These are phyloP conservation scores for Guaruba guarouba DNA, from an alignment of 2,113 vertebrate genomes.

Conservation along the genomic window DNA sequence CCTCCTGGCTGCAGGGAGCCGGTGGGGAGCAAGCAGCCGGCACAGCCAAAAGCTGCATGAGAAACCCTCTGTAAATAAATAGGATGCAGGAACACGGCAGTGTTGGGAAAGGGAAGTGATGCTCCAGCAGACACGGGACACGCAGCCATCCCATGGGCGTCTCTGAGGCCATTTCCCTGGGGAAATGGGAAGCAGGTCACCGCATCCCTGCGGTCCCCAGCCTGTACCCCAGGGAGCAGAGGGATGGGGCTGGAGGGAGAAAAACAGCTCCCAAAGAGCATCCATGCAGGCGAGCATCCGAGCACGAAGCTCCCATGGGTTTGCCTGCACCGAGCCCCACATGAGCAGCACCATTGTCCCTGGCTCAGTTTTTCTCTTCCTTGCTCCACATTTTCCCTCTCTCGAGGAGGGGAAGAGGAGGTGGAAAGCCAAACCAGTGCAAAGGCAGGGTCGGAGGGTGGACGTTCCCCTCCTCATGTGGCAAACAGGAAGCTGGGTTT, in stretches of 20 bases:
- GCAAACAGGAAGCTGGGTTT: background rate
- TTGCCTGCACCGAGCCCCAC: background rate
- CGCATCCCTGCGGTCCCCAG: background rate
- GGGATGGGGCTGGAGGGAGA: background rate
- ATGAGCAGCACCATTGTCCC: background rate
- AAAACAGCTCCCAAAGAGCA: background rate
- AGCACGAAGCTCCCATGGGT: rapidly evolving
- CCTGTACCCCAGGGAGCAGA: background rate
- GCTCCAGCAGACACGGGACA: background rate
- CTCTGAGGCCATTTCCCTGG: rapidly evolving
- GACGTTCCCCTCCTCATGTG: rapidly evolving
- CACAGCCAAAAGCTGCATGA: rapidly evolving
- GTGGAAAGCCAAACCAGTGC: rapidly evolving
- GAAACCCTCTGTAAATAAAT: background rate
- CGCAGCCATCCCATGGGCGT: rapidly evolving
- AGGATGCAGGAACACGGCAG: background rate
- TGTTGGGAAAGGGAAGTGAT: background rate
- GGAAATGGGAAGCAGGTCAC: no score
- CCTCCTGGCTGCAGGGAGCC: background rate
- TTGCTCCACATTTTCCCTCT: background rate
- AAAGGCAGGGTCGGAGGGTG: rapidly evolving
- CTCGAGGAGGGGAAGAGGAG: no score
- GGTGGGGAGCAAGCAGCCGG: background rate
- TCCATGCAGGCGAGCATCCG: background rate
- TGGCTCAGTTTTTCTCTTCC: background rate